Evolutionary conservation across 2,888 invertebrate species (phyloP).

Genomic region (Yponomeuta plumbellus): DNA sequence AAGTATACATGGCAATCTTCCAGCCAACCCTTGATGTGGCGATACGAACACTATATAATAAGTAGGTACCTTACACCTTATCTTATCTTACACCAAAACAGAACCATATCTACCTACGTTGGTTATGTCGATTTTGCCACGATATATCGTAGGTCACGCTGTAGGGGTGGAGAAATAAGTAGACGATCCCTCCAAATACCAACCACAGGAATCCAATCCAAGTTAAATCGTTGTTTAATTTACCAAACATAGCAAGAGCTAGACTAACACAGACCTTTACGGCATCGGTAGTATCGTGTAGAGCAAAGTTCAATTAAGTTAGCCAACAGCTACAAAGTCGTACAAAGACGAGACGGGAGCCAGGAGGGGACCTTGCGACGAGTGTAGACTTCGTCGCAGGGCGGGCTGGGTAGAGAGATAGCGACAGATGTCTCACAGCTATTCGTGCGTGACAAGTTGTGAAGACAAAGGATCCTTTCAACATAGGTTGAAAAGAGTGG

Average conservation of each 20-base stretch:
- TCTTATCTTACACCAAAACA: too few relatives aligned
- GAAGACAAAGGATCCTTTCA: not conserved
- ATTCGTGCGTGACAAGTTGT: not conserved
- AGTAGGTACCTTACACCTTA: too few relatives aligned
- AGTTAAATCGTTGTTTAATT: conserved; percentile 1
- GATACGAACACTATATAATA: too few relatives aligned
- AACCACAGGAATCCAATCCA: not conserved
- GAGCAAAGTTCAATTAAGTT: conserved; percentile 1
- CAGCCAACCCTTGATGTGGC: too few relatives aligned
- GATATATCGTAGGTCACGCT: too few relatives aligned
- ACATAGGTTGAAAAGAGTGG: too few relatives aligned
- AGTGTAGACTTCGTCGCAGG: not conserved
- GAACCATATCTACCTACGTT: too few relatives aligned
- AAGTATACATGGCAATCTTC: too few relatives aligned
- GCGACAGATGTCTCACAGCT: not conserved
- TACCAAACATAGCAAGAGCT: not conserved
- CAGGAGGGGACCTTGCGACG: not conserved
- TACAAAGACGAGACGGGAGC: not conserved
- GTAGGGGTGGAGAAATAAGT: too few relatives aligned
- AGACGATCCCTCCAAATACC: not conserved
- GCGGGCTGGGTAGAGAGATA: not conserved
- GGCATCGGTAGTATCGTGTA: not conserved
- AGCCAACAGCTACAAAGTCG: not conserved
- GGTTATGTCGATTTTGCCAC: too few relatives aligned
- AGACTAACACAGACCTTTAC: not conserved